Percentiles rank a stretch among this genome's conserved stretches.
These are phyloP conservation scores for Coregonus ussuriensis DNA, from an alignment of 2,797 vertebrate genomes.

Conservation along the genomic window DNA sequence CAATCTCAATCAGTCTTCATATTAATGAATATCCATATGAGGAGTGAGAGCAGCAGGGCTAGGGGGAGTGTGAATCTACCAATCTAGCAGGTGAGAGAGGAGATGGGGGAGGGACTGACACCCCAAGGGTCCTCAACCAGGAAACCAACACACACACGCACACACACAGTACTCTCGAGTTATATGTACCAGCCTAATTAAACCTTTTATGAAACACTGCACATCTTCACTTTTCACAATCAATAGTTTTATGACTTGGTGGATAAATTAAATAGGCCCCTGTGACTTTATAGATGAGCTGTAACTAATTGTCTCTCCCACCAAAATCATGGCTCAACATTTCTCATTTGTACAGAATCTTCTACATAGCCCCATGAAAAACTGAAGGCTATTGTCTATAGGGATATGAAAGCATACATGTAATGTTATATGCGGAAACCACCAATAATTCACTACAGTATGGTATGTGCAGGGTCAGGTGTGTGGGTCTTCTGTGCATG, in stretches of 20 bases:
- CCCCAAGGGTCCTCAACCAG: neutral
- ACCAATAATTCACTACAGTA: neutral
- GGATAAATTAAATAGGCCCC: too few relatives aligned
- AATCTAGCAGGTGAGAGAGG: neutral
- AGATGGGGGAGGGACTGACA: neutral
- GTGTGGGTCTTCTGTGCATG: neutral
- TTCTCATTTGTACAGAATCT: neutral
- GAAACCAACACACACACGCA: neutral
- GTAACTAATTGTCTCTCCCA: too few relatives aligned
- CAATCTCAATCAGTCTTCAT: slow-evolving; percentile 55
- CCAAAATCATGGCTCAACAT: neutral
- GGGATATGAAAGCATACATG: neutral
- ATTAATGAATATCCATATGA: slow-evolving; percentile 60
- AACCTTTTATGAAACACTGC: too few relatives aligned
- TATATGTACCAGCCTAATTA: neutral
- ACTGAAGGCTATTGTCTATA: neutral
- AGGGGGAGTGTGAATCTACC: slow-evolving; percentile 6
- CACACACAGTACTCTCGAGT: slow-evolving; percentile 16
- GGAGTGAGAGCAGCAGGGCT: slow-evolving; percentile 9
- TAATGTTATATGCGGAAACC: neutral
- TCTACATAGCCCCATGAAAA: neutral
- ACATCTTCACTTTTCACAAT: too few relatives aligned
- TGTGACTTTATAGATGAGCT: too few relatives aligned
- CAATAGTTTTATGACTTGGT: too few relatives aligned
- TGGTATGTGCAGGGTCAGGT: neutral